A percentile compares a stretch with the other conserved stretches of the same genome.
These are phyloP conservation scores for Aphidius gifuensis DNA, from an alignment of 1,140 invertebrate genomes.

Conservation along the genomic window DNA sequence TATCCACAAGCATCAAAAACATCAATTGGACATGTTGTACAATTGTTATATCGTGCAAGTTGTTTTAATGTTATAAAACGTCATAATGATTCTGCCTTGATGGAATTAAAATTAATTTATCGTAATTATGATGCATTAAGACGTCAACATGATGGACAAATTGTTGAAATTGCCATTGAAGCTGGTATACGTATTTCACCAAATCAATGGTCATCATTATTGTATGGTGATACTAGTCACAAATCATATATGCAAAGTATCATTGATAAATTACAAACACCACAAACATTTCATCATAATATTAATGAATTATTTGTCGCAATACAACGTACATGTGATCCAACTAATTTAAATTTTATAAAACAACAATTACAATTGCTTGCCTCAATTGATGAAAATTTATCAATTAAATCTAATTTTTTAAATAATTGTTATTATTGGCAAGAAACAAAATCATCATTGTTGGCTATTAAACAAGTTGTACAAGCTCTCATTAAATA, in stretches of 20 bases:
- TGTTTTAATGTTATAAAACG: conserved; percentile 98
- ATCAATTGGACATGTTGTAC: conserved; percentile 97
- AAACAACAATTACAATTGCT: conserved; percentile 80
- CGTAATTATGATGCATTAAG: conserved; percentile 89
- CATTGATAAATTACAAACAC: conserved; percentile 90
- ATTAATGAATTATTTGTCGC: conserved; percentile 91
- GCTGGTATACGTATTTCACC: conserved; percentile 77
- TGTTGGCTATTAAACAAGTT: conserved; percentile 78
- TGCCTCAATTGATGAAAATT: conserved; percentile 80
- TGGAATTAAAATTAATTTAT: conserved; percentile 98
- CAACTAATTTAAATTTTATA: conserved; percentile 75
- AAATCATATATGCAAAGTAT: conserved; percentile 99
- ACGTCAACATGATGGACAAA: conserved; percentile 97
- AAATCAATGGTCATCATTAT: conserved; percentile 95
- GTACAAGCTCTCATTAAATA: conserved; percentile 84
- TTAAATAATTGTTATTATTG: conserved; percentile 71
- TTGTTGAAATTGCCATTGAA: conserved; percentile 96
- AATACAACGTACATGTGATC: conserved; percentile 86
- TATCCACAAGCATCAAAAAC: conserved; percentile 98
- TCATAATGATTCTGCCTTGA: conserved; percentile 94
- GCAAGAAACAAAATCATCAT: conserved; percentile 70
- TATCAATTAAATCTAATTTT: conserved; percentile 32
- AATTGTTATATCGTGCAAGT: conserved; percentile 93
- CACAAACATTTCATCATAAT: conserved; percentile 84
- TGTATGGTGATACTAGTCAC: conserved; percentile 93